phyloP scores from a whole-genome alignment of 1,140 invertebrate species.

The Phenacoccus solenopsis region DNA sequence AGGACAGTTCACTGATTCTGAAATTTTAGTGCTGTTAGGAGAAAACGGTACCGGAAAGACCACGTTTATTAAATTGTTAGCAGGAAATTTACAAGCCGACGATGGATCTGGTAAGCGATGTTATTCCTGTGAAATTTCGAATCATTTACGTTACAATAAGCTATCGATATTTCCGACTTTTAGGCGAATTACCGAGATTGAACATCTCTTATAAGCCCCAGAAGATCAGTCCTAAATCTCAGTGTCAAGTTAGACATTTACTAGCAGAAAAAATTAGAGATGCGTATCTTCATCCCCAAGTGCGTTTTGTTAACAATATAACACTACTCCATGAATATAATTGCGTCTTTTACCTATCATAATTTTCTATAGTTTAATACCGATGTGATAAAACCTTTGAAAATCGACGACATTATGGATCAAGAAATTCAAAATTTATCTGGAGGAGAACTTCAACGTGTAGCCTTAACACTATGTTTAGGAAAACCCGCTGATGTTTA shows the following conservation, averaged over 20 bases:
- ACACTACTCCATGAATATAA: background rate
- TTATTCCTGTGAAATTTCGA: background rate
- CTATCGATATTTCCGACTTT: slow-evolving; percentile 20
- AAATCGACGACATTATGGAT: slow-evolving; percentile 96
- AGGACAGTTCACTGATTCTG: slow-evolving; percentile 98
- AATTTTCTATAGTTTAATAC: slow-evolving; percentile 68
- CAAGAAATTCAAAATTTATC: slow-evolving; percentile 98
- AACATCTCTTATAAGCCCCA: slow-evolving; percentile 99
- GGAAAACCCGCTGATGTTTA: slow-evolving; percentile 99
- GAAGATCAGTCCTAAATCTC: slow-evolving; percentile 97
- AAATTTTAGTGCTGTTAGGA: slow-evolving; percentile 95
- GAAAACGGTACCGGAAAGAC: slow-evolving; percentile 99
- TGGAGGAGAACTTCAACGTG: slow-evolving; percentile 97
- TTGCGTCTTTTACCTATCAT: too few species aligned
- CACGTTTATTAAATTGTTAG: slow-evolving; percentile 96
- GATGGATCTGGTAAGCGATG: slow-evolving; percentile 50
- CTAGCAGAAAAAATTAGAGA: slow-evolving; percentile 94
- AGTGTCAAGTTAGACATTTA: slow-evolving; percentile 74
- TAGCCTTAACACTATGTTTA: slow-evolving; percentile 88
- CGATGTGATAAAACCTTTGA: slow-evolving; percentile 98
- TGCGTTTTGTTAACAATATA: slow-evolving; percentile 29
- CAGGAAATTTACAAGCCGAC: slow-evolving; percentile 87
- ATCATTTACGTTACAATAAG: background rate
- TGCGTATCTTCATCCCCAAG: slow-evolving; percentile 90
- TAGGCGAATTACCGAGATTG: slow-evolving; percentile 72